phyloP scores from a whole-genome alignment of 1,140 invertebrate species.

The silkworm (Bombyx mori) region DNA sequence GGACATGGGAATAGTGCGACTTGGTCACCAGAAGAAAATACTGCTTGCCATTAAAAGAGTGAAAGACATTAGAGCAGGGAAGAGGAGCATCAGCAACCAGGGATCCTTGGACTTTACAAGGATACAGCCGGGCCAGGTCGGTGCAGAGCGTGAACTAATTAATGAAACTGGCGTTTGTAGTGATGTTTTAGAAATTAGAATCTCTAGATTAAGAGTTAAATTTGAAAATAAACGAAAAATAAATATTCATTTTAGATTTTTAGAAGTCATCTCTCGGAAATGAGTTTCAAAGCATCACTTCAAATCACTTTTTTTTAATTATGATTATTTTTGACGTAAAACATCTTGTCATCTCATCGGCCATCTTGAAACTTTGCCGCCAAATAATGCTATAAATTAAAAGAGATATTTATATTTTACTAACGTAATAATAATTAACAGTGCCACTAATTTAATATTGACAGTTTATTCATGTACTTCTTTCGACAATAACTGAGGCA shows the following conservation, averaged over 20 bases:
- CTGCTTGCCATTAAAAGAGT: constrained; percentile 96
- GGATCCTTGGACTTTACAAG: constrained; percentile 73
- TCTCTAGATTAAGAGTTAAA: constrained; percentile 7
- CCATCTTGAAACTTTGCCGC: constrained; percentile 22
- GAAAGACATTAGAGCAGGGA: constrained; percentile 92
- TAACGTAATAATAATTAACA: too few relatives aligned
- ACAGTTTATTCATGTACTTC: too few relatives aligned
- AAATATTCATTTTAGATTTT: background rate
- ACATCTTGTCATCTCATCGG: constrained; percentile 25
- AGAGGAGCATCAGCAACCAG: constrained; percentile 77
- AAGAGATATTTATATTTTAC: too few relatives aligned
- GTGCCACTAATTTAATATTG: too few relatives aligned
- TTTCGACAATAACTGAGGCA: too few relatives aligned
- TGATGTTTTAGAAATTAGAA: constrained; percentile 53
- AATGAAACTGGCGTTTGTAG: constrained; percentile 40
- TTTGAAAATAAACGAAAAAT: background rate
- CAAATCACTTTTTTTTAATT: constrained; percentile 31
- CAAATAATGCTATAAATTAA: background rate
- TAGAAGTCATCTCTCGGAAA: constrained; percentile 20
- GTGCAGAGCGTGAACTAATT: constrained; percentile 20
- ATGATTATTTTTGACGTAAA: constrained; percentile 17
- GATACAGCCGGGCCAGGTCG: constrained; percentile 70
- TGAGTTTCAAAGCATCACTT: constrained; percentile 53
- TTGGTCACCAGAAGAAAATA: constrained; percentile 99
- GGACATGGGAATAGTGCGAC: constrained; percentile 95